These are phyloP conservation scores for Candoia aspera DNA, from an alignment of 2,113 vertebrate species.

Conservation along the genomic window DNA sequence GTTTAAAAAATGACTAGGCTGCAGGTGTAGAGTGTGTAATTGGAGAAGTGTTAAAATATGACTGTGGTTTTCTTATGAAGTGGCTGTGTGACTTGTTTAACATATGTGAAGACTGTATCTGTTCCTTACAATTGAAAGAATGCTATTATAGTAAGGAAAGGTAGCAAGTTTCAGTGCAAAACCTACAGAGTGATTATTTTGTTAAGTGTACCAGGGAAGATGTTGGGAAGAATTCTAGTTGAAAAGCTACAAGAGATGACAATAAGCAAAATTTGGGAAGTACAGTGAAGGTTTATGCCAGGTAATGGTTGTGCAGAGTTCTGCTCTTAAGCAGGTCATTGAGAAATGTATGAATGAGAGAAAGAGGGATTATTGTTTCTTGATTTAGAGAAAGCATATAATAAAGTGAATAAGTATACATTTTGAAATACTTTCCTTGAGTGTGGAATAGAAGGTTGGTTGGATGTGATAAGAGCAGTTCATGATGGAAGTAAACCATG, in stretches of 20 bases:
- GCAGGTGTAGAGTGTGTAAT: not conserved
- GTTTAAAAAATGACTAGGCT: not conserved
- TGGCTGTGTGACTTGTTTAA: not conserved
- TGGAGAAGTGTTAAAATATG: not conserved
- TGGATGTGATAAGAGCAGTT: not conserved
- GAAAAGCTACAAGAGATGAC: not conserved
- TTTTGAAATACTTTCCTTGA: not conserved
- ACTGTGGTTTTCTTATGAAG: not conserved
- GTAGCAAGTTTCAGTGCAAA: not conserved
- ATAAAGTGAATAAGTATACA: not conserved
- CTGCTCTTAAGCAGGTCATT: not conserved
- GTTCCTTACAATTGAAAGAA: not conserved
- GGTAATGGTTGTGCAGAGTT: not conserved
- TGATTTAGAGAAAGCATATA: not conserved
- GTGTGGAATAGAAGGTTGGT: not conserved
- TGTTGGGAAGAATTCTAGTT: not conserved
- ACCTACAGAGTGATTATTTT: not conserved
- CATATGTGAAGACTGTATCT: not conserved
- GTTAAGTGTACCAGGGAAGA: not conserved
- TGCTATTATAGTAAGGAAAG: not conserved
- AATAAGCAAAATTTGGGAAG: not conserved
- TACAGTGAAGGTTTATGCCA: not conserved
- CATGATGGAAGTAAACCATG: not conserved
- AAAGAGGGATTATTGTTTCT: not conserved
- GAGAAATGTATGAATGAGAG: not conserved